Base-by-base conservation (phyloP, 1,140 invertebrate genomes). In the Lordiphosa stackelbergi region DNA sequence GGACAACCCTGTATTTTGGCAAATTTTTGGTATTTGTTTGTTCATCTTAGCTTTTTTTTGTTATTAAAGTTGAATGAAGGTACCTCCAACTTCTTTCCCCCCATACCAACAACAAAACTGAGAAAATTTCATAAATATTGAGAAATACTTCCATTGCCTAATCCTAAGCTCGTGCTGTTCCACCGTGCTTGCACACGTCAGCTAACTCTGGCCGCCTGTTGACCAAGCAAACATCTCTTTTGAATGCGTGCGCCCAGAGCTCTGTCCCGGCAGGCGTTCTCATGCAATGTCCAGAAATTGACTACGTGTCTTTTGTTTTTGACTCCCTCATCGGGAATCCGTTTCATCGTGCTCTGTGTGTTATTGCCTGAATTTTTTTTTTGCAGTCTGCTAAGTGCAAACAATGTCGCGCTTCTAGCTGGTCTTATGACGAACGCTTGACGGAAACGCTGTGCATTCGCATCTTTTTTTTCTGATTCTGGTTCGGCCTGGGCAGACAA, bases 301-400 rank as follows among this genome's bases (percentile, higher is more conserved):
- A 64, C 68, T 68, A 71, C 75, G 75, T 71, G 71, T 47, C 66
- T 66, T 71, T 81, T 66, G 74, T 79, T 72, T 72, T 13, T 35
- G 7, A 13, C 6, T 47, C 65, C 40, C 34, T 41, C 41, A 16
- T 16, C 19, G 19, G 41, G 22, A 34, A 36, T 59, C 19, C 38
- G 11, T 48, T 16, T 53, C 53, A 59, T 46, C 16, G 38, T 31
- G 35, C 35, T 35, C 61, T 31, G 28, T 49, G 47, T 69, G 69
- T 47, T 60, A 45, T 81, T 68, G 71, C 65, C 57, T 40, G 36
- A 38, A 41, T 58, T 58, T 53, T 49, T 60, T 61, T 68, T 46
- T 16, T 16, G 16, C 16, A n/a, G n/a, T n/a, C 16, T 16, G 34
- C 41, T 28, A 36, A 38, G 47, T 37, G 56, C 57, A 75, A 75